Base-by-base conservation (phyloP, 2,113 vertebrate species). In the Macquaria ambigua region DNA sequence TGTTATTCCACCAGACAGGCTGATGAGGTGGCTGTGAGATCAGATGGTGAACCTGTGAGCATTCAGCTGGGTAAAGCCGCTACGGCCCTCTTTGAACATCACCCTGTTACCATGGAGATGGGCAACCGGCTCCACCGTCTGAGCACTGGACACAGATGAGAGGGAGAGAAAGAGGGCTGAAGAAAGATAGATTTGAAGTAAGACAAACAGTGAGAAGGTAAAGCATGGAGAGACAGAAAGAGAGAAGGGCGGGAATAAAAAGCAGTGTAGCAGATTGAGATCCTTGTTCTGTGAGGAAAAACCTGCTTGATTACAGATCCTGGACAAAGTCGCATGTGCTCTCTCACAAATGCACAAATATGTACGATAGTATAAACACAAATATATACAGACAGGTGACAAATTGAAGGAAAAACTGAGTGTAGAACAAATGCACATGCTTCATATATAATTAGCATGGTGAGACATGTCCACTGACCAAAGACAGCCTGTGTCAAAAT, bases 81-180 rank as follows among this genome's bases (percentile, higher is more conserved):
- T 50, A 70, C 0, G 7, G 74, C 78, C 84, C 81, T 70, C 72
- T 87, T 91, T 92, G 87, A 93, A 93, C 89, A 93, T 90, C 81
- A 84, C 64, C 77, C 89, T 82, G 94, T 95, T 95, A 87, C 94
- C 84, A 95, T 93, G 90, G 93, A 86, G 82, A 93, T 58, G 72
- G 75, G 56, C 78, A 83, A 79, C 64, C 64, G 9, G 85, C 86
- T 84, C 64, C 59, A 58, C 72, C 62, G 71, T 82, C 74, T 84
- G 74, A 75, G 72, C 73, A 43, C 74, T 83, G 91, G 88, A 91
- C 90, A 90, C 58, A 91, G 68, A 89, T 85, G 85, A 88, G 72
- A 85, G 71, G 25, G 61, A 77, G 58, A 43, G 41, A 25, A 23
- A 69, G 63, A 79, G 34, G 16, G 50, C 43, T 52, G 20, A 79